phyloP scores from a whole-genome alignment of 2,113 vertebrate genomes.

The Cynopterus brachyotis region DNA sequence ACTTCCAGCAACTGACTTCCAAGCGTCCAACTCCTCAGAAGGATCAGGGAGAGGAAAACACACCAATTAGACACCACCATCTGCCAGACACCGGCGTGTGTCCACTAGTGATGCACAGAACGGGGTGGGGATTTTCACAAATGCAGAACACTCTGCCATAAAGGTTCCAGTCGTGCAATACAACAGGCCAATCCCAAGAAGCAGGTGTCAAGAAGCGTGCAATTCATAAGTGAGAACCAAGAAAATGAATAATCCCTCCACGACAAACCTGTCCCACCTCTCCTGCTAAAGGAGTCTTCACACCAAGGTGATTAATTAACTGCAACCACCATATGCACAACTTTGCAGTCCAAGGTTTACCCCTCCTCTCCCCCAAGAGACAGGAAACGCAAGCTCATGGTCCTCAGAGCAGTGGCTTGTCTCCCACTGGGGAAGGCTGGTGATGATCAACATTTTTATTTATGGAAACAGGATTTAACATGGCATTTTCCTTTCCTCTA shows the following conservation, averaged over 20 bases:
- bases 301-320: not conserved
- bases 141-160: not conserved
- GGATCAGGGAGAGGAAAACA: not conserved
- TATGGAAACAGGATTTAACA: slow-evolving; percentile 51
- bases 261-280: not conserved
- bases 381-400: slow-evolving; percentile 52
- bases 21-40: not conserved
- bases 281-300: not conserved
- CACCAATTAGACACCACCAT: not conserved
- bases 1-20: not conserved
- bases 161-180: not conserved
- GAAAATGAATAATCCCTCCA: not conserved
- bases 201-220: not conserved
- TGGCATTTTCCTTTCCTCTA: slow-evolving; percentile 38
- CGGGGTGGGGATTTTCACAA: not conserved
- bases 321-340: not conserved
- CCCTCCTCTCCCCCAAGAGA: not conserved
- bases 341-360: not conserved
- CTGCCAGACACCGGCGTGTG: not conserved
- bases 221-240: not conserved
- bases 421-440: slow-evolving; percentile 16
- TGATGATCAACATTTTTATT: slow-evolving; percentile 64
- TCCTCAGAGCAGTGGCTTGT: slow-evolving; percentile 28
- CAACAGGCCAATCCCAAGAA: not conserved
- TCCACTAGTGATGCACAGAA: not conserved